Conservation (phyloP, 2,113 vertebrate genomes). For the Entelurus aequoreus region DNA sequence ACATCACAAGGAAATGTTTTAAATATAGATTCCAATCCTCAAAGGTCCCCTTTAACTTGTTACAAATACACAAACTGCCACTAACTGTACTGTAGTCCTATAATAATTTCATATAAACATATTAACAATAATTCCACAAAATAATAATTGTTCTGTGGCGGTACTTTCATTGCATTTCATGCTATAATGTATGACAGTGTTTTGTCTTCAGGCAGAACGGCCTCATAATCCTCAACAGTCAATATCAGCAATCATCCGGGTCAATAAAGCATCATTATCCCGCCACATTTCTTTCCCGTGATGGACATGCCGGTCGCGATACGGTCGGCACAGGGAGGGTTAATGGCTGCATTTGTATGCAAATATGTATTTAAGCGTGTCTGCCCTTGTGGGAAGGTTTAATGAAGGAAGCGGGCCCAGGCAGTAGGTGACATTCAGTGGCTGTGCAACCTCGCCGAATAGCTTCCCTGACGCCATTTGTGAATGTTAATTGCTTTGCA, state of each 20-base stretch:
- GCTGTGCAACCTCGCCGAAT: slow-evolving; percentile 52
- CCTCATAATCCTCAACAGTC: slow-evolving; percentile 21
- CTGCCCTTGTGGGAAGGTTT: slow-evolving; percentile 58
- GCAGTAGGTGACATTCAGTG: slow-evolving; percentile 62
- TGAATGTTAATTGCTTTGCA: slow-evolving; percentile 70
- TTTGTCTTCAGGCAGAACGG: not conserved
- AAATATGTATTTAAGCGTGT: slow-evolving; percentile 69
- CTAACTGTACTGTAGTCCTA: too few species aligned
- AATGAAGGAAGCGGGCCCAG: slow-evolving; percentile 53
- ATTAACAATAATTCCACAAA: too few species aligned
- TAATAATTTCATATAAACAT: too few species aligned
- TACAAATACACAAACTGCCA: too few species aligned
- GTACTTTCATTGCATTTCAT: too few species aligned
- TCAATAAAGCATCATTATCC: slow-evolving; percentile 55
- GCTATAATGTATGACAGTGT: too few species aligned
- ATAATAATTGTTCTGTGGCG: too few species aligned
- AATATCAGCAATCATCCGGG: slow-evolving; percentile 40
- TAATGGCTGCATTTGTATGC: slow-evolving; percentile 68
- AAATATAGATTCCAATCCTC: too few species aligned
- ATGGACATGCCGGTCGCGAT: slow-evolving; percentile 32
- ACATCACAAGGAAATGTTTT: too few species aligned
- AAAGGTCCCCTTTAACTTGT: too few species aligned
- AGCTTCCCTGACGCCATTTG: slow-evolving; percentile 61
- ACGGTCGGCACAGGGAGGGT: slow-evolving; percentile 58
- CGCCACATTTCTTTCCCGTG: slow-evolving; percentile 42